Evolutionary conservation across 1,140 invertebrate genomes (phyloP).

Genomic region (Chymomyza costata): DNA sequence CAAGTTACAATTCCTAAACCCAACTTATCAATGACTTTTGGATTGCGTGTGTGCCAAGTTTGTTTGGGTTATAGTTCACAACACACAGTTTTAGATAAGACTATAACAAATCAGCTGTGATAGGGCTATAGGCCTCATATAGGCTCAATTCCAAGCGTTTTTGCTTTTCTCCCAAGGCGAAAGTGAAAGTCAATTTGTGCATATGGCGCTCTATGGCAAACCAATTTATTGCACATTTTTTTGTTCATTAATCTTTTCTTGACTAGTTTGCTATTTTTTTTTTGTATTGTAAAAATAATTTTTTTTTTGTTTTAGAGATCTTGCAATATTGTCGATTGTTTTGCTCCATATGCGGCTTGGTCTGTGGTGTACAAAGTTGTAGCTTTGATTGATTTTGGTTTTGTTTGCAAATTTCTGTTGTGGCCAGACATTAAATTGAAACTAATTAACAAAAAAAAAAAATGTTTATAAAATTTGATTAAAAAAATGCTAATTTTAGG

Average conservation of each 20-base stretch:
- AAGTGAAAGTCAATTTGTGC: conserved; percentile 53
- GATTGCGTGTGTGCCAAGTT: conserved; percentile 59
- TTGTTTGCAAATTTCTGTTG: conserved; percentile 6
- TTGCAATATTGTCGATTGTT: conserved; percentile 51
- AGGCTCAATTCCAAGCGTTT: conserved; percentile 23
- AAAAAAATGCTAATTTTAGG: conserved; percentile 21
- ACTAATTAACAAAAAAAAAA: conserved; percentile 32
- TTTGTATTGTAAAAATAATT: conserved; percentile 9
- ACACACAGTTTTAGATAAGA: too few relatives aligned
- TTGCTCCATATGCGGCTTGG: conserved; percentile 38
- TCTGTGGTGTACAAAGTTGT: conserved; percentile 15
- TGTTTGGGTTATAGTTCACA: too few relatives aligned
- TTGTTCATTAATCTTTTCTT: conserved; percentile 58
- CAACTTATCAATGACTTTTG: conserved; percentile 40
- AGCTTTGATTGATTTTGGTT: conserved; percentile 14
- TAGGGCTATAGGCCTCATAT: too few relatives aligned
- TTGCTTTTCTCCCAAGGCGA: conserved; percentile 21
- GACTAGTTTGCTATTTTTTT: conserved; percentile 27
- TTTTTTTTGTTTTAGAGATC: conserved; percentile 12
- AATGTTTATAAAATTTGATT: conserved; percentile 42
- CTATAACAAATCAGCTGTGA: too few relatives aligned
- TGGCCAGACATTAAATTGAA: conserved; percentile 34
- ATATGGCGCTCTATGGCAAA: conserved; percentile 23
- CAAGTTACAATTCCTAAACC: conserved; percentile 1
- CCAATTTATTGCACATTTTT: conserved; percentile 56